Conservation (phyloP, 2,113 vertebrate genomes). For the Microcebus lehilahytsara region DNA sequence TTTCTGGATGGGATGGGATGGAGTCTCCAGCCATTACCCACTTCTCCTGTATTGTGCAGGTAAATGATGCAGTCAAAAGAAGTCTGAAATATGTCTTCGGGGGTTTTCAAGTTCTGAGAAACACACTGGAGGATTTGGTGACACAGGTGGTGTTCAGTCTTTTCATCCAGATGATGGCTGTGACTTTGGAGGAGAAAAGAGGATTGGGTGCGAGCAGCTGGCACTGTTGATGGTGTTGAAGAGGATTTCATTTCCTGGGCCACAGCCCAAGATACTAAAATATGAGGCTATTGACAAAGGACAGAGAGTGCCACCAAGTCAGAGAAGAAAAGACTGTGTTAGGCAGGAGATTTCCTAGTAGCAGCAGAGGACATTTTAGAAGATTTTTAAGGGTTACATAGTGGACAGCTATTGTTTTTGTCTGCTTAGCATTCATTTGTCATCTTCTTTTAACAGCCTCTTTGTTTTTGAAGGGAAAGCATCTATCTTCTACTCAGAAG, state of each 20-base stretch:
- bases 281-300: neutral
- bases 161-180: neutral
- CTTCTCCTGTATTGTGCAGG: neutral
- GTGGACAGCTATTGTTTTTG: neutral
- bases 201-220: conserved; percentile 1
- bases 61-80: neutral
- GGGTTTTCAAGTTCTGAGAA: neutral
- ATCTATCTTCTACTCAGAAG: neutral
- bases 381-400: neutral
- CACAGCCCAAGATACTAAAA: neutral
- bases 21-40: neutral
- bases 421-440: neutral
- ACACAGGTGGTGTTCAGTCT: neutral
- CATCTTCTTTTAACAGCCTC: neutral
- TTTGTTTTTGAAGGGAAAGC: conserved; percentile 12
- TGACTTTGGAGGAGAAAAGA: conserved; percentile 46
- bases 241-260: conserved; percentile 33
- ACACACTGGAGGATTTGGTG: neutral
- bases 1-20: neutral
- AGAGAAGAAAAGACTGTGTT: neutral
- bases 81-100: neutral
- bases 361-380: neutral
- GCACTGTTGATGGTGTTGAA: neutral
- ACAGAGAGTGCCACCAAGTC: neutral
- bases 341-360: neutral